Percentiles rank a stretch among this genome's conserved stretches.
Evolutionary conservation across 2,113 vertebrate species (phyloP).

Genomic region (Triplophysa rosa): DNA sequence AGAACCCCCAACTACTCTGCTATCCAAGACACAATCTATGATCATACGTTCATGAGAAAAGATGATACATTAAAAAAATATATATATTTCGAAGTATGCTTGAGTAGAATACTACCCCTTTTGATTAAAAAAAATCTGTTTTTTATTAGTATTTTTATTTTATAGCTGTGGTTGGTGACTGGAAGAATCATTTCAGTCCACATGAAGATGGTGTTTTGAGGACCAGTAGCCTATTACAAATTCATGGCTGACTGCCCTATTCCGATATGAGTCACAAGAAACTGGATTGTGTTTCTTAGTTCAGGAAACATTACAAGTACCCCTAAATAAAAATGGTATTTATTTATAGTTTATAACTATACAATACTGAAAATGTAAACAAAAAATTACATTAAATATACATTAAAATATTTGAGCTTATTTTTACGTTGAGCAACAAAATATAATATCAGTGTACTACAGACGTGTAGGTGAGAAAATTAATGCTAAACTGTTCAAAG

Average conservation of each 20-base stretch:
- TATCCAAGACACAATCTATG: conserved; percentile 48
- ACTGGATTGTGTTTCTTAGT: not conserved
- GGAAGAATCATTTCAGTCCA: conserved; percentile 78
- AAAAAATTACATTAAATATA: not conserved
- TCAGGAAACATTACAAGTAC: not conserved
- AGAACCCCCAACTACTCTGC: conserved; percentile 61
- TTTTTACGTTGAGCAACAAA: not conserved
- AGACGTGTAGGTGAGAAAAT: not conserved
- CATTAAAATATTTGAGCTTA: not conserved
- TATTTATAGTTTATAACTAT: not conserved
- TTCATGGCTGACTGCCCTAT: conserved; percentile 68
- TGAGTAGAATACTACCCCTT: not conserved
- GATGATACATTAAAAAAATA: conserved; percentile 51
- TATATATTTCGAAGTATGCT: not conserved
- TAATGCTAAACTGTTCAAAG: not conserved
- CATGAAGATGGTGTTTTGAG: conserved; percentile 67
- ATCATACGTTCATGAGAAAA: conserved; percentile 62
- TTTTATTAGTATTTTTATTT: not conserved
- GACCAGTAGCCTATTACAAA: conserved; percentile 61
- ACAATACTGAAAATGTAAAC: not conserved
- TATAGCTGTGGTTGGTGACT: conserved; percentile 73
- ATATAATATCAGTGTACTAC: not conserved
- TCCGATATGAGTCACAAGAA: conserved; percentile 62
- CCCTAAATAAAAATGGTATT: not conserved
- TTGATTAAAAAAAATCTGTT: no score